These are phyloP conservation scores for Cephonodes hylas DNA, from an alignment of 2,888 invertebrate genomes.

Conservation along the genomic window DNA sequence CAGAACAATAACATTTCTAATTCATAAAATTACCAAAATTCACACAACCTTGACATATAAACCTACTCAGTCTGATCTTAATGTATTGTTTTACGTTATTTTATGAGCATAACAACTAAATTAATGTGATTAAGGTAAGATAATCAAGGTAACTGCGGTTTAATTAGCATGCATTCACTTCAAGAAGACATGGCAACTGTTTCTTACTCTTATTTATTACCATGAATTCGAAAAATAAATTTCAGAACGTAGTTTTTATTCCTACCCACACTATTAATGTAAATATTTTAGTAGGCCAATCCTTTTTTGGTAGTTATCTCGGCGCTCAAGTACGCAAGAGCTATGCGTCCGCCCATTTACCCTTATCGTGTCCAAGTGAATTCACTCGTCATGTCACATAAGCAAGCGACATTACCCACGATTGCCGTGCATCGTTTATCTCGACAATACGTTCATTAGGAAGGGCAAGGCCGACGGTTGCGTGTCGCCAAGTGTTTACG, in stretches of 20 bases:
- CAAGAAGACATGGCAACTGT: no score
- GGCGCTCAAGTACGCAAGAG: not conserved
- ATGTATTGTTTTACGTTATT: not conserved
- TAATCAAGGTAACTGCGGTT: not conserved
- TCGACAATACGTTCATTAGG: constrained; percentile 40
- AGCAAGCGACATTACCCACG: constrained; percentile 30
- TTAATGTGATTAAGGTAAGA: not conserved
- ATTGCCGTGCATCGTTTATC: constrained; percentile 44
- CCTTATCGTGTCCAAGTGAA: constrained; percentile 22
- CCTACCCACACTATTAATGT: not conserved
- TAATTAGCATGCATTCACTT: no score
- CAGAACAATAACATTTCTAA: not conserved
- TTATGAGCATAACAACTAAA: not conserved
- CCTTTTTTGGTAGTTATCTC: not conserved
- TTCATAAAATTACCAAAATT: not conserved
- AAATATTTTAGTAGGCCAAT: not conserved
- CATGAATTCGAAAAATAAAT: not conserved
- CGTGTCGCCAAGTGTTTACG: constrained; percentile 57
- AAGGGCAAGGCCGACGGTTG: constrained; percentile 62
- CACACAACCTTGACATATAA: constrained; percentile 4
- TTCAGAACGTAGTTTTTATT: not conserved
- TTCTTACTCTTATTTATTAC: no score
- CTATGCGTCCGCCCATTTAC: constrained; percentile 21
- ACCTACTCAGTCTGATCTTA: not conserved
- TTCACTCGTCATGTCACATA: constrained; percentile 34